Percentiles rank a stretch among this genome's conserved stretches.
Conservation (phyloP, 2,113 vertebrate genomes). For the Kobus ellipsiprymnus region DNA sequence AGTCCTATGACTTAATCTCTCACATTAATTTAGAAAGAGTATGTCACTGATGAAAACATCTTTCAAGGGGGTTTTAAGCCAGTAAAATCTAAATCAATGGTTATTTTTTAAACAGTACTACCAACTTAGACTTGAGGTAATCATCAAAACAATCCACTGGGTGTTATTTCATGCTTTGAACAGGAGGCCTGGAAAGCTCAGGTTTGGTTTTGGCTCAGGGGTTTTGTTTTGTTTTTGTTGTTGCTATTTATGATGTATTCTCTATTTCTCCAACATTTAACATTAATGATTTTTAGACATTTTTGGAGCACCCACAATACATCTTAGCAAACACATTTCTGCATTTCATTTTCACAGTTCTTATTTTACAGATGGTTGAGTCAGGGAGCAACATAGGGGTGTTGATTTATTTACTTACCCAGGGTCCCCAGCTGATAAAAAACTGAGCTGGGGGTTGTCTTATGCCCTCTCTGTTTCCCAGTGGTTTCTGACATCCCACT, state of each 20-base stretch:
- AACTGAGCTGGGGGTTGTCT: not conserved
- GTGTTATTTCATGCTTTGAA: constrained; percentile 15
- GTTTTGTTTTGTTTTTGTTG: not conserved
- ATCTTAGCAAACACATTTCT: not conserved
- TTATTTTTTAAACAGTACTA: not conserved
- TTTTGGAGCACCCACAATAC: not conserved
- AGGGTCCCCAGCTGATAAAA: not conserved
- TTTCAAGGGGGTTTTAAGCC: constrained; percentile 25
- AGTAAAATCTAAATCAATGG: constrained; percentile 20
- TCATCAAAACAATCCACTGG: not conserved
- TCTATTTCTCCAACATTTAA: constrained; percentile 2
- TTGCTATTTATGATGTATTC: not conserved
- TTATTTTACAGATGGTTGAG: not conserved
- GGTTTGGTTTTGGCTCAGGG: not conserved
- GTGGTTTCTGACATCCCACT: not conserved
- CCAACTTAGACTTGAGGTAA: not conserved
- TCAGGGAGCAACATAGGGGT: not conserved
- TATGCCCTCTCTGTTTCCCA: not conserved
- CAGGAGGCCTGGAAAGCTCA: not conserved
- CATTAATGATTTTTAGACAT: not conserved
- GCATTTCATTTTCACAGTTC: not conserved
- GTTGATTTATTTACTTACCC: not conserved
- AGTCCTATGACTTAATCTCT: not conserved
- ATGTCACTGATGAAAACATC: not conserved
- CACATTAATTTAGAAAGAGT: constrained; percentile 25